Percentiles rank a stretch among this genome's conserved stretches.
Conservation (phyloP, 2,113 vertebrate genomes). For the Apteryx owenii region DNA sequence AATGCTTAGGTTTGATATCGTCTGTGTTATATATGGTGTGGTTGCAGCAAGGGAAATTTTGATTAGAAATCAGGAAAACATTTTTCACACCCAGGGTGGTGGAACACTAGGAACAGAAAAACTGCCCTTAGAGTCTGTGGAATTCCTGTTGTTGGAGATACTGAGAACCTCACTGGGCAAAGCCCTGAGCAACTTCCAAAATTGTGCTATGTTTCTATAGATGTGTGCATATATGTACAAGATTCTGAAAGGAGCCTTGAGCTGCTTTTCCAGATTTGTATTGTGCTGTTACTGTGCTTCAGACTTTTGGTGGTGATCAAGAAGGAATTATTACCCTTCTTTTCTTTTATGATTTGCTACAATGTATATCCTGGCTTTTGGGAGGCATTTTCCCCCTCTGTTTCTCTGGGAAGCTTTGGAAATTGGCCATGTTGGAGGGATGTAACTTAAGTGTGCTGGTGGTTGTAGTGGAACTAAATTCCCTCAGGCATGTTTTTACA, state of each 20-base stretch:
- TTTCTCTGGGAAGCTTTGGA: background rate
- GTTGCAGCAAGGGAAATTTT: no score
- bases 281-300: background rate
- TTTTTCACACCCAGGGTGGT: no score
- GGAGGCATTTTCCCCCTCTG: background rate
- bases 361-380: background rate
- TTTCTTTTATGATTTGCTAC: background rate
- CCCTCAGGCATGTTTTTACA: background rate
- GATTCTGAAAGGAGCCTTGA: background rate
- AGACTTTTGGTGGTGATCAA: background rate
- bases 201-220: background rate
- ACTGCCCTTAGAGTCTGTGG: background rate
- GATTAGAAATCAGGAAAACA: no score
- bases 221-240: no score
- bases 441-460: background rate
- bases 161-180: background rate
- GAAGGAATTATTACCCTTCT: background rate
- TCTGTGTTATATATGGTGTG: no score
- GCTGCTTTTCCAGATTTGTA: background rate
- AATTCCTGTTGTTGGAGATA: background rate
- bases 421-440: background rate
- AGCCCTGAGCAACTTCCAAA: no score
- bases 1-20: no score
- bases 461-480: background rate
- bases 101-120: no score